Evolutionary conservation across 2,888 invertebrate genomes (phyloP).

Genomic region (Cantharis rufa): DNA sequence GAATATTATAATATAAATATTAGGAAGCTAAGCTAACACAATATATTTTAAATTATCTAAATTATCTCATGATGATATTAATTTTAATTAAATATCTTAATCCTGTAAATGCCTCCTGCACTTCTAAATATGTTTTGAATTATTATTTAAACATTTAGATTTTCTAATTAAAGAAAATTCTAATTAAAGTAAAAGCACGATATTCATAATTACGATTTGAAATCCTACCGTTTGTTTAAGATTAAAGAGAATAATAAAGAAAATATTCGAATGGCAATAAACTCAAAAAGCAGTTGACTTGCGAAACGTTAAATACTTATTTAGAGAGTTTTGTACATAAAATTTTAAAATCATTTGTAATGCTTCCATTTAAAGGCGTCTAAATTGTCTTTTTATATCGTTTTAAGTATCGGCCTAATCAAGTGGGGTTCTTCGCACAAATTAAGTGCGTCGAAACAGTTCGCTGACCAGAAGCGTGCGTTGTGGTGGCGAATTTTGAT

Average conservation of each 20-base stretch:
- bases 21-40: no score
- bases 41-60: no score
- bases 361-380: background rate
- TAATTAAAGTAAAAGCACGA: background rate
- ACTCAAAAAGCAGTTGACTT: background rate
- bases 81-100: no score
- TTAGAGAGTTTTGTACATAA: background rate
- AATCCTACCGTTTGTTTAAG: background rate
- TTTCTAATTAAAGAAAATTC: background rate
- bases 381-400: background rate
- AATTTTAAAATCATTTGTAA: background rate
- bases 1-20: no score
- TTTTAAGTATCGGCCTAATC: background rate
- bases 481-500: background rate
- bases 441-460: background rate
- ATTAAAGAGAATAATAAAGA: background rate
- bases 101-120: no score
- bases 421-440: background rate
- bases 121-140: background rate
- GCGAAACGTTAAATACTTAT: background rate
- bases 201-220: background rate
- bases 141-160: background rate
- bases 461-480: background rate
- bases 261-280: background rate
- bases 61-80: no score